Evolutionary conservation across 2,888 invertebrate genomes (phyloP).

Genomic region (Ectemnius lituratus): DNA sequence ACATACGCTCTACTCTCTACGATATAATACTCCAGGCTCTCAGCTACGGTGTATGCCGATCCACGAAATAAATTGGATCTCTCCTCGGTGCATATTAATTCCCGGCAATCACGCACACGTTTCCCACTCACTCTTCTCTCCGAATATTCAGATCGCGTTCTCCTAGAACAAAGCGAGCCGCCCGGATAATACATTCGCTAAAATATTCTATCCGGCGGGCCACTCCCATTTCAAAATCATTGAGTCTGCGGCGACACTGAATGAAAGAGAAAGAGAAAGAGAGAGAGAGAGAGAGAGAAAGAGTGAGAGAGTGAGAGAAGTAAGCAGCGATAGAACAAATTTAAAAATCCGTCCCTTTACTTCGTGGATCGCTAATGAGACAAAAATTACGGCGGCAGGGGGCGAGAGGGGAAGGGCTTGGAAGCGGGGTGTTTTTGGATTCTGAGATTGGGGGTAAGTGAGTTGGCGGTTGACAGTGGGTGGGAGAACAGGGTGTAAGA

Average conservation of each 20-base stretch:
- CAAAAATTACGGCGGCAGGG: constrained; percentile 5
- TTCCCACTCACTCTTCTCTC: no score
- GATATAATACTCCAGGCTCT: neutral
- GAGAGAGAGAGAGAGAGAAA: no score
- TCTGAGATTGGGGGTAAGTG: no score
- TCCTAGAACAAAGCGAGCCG: neutral
- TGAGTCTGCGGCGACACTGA: no score
- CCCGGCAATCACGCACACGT: neutral
- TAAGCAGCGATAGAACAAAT: no score
- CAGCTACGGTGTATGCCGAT: constrained; percentile 3
- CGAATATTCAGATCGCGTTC: neutral
- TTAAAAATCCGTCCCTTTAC: neutral
- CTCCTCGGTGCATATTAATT: constrained; percentile 1
- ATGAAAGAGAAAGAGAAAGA: no score
- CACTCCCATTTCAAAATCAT: no score
- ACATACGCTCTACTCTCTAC: constrained; percentile 7
- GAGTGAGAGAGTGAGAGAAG: no score
- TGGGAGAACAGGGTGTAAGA: constrained; percentile 46
- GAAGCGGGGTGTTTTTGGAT: no score
- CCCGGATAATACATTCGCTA: neutral
- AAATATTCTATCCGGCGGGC: neutral
- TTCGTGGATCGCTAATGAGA: neutral
- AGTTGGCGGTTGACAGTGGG: constrained; percentile 22
- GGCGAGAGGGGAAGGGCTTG: neutral
- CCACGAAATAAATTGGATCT: constrained; percentile 20